phyloP scores from a whole-genome alignment of 1,140 invertebrate species.

The Magallana angulata region DNA sequence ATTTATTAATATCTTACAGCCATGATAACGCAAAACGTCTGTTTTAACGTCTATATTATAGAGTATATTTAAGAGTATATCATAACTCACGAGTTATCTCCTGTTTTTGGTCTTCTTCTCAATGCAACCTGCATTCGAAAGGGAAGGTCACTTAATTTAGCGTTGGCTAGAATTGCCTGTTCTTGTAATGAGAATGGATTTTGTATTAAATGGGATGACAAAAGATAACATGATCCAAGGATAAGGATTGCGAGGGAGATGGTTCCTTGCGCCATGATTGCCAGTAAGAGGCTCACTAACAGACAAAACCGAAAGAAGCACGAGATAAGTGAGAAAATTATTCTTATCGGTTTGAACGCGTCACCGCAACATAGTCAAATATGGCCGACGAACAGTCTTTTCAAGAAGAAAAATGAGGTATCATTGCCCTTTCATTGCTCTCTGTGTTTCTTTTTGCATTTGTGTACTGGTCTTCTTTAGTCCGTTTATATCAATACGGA shows the following conservation, averaged over 20 bases:
- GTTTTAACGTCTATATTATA: too few species aligned
- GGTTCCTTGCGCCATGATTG: constrained; percentile 27
- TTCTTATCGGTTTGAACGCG: neutral
- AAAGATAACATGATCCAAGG: neutral
- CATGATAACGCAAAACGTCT: too few species aligned
- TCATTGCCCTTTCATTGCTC: neutral
- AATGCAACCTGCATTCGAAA: constrained; percentile 27
- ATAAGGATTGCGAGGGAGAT: neutral
- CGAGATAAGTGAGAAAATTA: neutral
- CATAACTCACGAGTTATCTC: constrained; percentile 35
- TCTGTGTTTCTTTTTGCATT: neutral
- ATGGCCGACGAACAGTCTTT: neutral
- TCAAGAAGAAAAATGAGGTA: neutral
- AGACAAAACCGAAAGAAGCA: neutral
- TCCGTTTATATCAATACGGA: neutral
- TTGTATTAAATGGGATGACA: neutral
- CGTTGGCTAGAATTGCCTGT: constrained; percentile 33
- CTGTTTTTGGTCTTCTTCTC: constrained; percentile 27
- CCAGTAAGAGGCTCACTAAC: neutral
- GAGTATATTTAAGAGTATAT: too few species aligned
- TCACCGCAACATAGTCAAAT: neutral
- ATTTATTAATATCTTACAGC: too few species aligned
- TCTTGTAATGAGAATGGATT: neutral
- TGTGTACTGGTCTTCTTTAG: neutral
- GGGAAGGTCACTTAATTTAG: constrained; percentile 27